Percentiles rank a stretch among this genome's conserved stretches.
Evolutionary conservation across 2,888 invertebrate genomes (phyloP).

Genomic region (Stenodema calcarata): DNA sequence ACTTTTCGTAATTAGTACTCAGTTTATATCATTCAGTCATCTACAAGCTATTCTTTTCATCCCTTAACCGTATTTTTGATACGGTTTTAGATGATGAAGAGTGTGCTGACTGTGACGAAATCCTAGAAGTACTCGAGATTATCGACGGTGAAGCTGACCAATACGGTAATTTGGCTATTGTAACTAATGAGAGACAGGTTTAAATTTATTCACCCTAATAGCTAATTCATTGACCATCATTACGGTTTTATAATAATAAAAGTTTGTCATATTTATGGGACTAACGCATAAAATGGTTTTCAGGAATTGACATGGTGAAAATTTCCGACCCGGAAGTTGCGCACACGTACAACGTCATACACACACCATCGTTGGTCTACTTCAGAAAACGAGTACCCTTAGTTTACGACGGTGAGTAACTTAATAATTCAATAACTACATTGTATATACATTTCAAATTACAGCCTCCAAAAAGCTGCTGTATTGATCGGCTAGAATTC

Average conservation of each 20-base stretch:
- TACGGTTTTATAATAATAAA: too few relatives aligned
- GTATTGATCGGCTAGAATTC: too few relatives aligned
- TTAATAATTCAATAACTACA: too few relatives aligned
- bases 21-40: not conserved
- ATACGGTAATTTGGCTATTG: conserved; percentile 66
- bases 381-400: conserved; percentile 84
- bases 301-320: conserved; percentile 89
- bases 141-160: conserved; percentile 95
- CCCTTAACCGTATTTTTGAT: not conserved
- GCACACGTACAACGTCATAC: conserved; percentile 80
- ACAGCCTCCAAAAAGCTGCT: too few relatives aligned
- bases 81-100: conserved; percentile 77
- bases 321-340: conserved; percentile 84
- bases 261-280: too few relatives aligned
- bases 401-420: conserved; percentile 74
- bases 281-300: too few relatives aligned
- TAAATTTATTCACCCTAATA: too few relatives aligned
- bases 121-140: conserved; percentile 87
- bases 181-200: too few relatives aligned
- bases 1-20: too few relatives aligned
- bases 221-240: too few relatives aligned
- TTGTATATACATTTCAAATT: too few relatives aligned
- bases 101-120: conserved; percentile 89
- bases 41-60: not conserved
- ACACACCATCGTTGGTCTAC: conserved; percentile 85